phyloP scores from a whole-genome alignment of 2,888 invertebrate species.

The Pristionchus arcanus region DNA sequence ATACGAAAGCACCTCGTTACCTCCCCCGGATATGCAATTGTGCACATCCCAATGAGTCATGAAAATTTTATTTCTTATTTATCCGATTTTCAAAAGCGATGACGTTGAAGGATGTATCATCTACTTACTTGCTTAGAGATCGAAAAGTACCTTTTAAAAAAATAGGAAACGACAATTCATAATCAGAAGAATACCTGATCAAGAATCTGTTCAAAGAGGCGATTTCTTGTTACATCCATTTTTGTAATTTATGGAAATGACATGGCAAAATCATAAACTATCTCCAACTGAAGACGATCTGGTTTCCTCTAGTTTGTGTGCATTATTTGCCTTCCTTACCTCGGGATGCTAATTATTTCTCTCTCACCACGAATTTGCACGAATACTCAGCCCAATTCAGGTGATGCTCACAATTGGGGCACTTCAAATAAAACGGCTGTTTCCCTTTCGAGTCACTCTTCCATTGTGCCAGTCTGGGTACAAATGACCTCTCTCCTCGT shows the following conservation, averaged over 20 bases:
- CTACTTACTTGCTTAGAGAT: no score
- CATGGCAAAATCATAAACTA: no score
- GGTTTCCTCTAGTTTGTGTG: background rate
- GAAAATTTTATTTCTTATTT: background rate
- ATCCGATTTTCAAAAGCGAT: background rate
- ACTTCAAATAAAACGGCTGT: background rate
- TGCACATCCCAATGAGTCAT: background rate
- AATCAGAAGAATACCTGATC: no score
- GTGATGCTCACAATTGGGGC: slow-evolving; percentile 1
- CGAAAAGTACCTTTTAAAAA: no score
- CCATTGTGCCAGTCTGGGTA: background rate
- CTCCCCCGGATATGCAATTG: background rate
- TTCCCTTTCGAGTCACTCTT: background rate
- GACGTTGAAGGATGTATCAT: background rate
- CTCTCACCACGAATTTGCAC: background rate
- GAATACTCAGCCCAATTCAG: background rate
- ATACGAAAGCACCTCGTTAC: background rate
- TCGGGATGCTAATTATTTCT: background rate
- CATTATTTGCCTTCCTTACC: background rate
- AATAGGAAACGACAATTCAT: no score
- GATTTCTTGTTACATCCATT: no score
- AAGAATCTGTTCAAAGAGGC: no score
- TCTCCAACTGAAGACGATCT: background rate
- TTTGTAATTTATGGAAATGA: no score
- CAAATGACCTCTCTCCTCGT: background rate